These are phyloP conservation scores for Agonopterix subpropinquella DNA, from an alignment of 2,888 invertebrate species.

Conservation along the genomic window DNA sequence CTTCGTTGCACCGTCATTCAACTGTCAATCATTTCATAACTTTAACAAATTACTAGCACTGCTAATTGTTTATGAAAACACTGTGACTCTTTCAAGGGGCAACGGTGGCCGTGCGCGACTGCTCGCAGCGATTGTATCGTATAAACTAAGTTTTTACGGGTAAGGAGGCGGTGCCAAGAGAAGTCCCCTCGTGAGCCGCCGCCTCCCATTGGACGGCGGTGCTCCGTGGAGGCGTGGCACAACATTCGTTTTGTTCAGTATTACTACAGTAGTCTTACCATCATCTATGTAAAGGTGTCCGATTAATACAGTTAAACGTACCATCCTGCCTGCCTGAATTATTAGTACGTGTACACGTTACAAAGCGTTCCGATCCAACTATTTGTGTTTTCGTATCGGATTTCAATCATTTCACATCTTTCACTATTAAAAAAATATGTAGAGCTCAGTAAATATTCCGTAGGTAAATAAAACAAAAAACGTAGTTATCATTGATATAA, in stretches of 20 bases:
- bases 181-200: constrained; percentile 13
- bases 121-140: constrained; percentile 33
- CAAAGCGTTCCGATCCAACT: constrained; percentile 21
- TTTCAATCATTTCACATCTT: constrained; percentile 21
- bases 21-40: constrained; percentile 28
- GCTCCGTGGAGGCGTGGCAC: constrained; percentile 22
- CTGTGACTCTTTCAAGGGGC: neutral
- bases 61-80: constrained; percentile 3
- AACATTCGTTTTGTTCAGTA: constrained; percentile 12
- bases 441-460: no score
- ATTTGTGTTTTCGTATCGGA: constrained; percentile 32
- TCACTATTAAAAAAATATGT: no score
- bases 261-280: constrained; percentile 13
- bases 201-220: constrained; percentile 30
- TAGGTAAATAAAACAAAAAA: no score
- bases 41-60: constrained; percentile 1
- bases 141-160: constrained; percentile 36
- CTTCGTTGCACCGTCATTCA: constrained; percentile 22
- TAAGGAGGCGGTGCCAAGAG: constrained; percentile 27
- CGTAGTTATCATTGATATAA: no score
- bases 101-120: constrained; percentile 25
- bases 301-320: constrained; percentile 22
- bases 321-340: constrained; percentile 34
- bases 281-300: constrained; percentile 35
- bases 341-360: constrained; percentile 11